phyloP scores from a whole-genome alignment of 1,140 invertebrate genomes.

The Caenorhabditis elegans region DNA sequence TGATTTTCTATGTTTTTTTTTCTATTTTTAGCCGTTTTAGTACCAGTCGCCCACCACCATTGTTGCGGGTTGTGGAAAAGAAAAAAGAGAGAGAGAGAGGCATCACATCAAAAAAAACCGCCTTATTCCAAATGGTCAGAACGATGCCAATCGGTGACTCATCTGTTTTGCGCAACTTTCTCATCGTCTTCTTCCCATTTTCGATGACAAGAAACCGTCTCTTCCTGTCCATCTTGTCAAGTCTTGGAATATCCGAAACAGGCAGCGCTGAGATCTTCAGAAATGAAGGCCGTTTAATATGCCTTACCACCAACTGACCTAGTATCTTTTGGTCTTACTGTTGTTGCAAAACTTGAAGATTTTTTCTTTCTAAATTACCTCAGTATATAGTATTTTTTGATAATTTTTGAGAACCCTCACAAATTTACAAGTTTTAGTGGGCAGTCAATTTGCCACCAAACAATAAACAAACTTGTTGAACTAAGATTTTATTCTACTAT shows the following conservation, averaged over 20 bases:
- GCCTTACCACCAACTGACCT: neutral
- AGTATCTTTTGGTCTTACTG: neutral
- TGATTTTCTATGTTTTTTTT: too few species aligned
- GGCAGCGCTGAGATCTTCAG: neutral
- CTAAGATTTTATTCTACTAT: too few species aligned
- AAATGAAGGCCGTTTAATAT: conserved; percentile 2
- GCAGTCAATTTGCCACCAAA: too few species aligned
- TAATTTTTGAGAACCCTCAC: neutral
- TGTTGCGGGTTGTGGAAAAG: neutral
- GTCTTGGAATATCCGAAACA: neutral
- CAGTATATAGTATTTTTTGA: neutral
- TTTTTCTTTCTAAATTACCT: neutral
- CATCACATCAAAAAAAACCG: conserved; percentile 3
- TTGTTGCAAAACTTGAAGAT: neutral
- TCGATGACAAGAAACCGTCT: conserved; percentile 12
- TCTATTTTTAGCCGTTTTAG: neutral
- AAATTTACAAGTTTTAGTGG: too few species aligned
- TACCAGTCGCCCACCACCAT: neutral
- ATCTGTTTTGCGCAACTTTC: conserved; percentile 31
- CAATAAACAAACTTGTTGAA: too few species aligned
- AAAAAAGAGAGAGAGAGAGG: neutral
- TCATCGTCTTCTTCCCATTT: neutral
- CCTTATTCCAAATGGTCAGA: conserved; percentile 17
- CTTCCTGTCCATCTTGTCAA: neutral
- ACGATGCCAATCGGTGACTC: conserved; percentile 28